These are phyloP conservation scores for Semaprochilodus insignis DNA, from an alignment of 2,797 vertebrate genomes.

Conservation along the genomic window DNA sequence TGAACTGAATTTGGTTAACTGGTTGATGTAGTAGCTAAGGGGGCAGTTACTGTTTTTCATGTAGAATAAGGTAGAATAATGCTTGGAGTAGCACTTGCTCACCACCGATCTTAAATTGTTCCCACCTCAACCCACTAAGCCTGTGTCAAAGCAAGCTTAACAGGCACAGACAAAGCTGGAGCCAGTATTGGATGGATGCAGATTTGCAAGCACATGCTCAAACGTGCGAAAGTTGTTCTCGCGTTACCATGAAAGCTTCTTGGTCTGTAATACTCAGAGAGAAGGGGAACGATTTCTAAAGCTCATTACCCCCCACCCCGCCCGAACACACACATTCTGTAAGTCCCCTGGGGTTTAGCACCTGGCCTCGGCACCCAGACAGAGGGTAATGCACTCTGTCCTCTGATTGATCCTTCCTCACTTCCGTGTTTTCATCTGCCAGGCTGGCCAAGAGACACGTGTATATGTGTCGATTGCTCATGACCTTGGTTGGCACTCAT, in stretches of 20 bases:
- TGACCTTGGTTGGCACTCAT: conserved; percentile 3
- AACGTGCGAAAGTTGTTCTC: conserved; percentile 54
- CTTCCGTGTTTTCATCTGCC: background rate
- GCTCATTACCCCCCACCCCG: conserved; percentile 11
- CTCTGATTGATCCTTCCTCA: conserved; percentile 24
- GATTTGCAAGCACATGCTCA: conserved; percentile 40
- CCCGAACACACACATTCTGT: background rate
- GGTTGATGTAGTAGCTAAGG: too few relatives aligned
- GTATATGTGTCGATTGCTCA: background rate
- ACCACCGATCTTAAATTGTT: background rate
- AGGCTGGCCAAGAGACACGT: background rate
- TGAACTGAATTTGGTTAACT: too few relatives aligned
- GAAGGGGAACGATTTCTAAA: conserved; percentile 4
- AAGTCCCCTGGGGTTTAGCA: conserved; percentile 53
- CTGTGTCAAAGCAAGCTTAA: conserved; percentile 23
- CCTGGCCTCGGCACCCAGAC: conserved; percentile 29
- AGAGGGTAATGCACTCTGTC: conserved; percentile 25
- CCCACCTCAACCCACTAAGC: conserved; percentile 25
- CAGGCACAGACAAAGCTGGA: conserved; percentile 36
- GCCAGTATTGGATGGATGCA: conserved; percentile 5
- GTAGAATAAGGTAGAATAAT: background rate
- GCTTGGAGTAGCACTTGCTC: background rate
- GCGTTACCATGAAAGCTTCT: conserved; percentile 19
- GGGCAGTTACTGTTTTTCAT: too few relatives aligned
- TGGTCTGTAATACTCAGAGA: conserved; percentile 25